Conservation (phyloP, 2,113 vertebrate species). For the Andinoacara biseriatus region DNA sequence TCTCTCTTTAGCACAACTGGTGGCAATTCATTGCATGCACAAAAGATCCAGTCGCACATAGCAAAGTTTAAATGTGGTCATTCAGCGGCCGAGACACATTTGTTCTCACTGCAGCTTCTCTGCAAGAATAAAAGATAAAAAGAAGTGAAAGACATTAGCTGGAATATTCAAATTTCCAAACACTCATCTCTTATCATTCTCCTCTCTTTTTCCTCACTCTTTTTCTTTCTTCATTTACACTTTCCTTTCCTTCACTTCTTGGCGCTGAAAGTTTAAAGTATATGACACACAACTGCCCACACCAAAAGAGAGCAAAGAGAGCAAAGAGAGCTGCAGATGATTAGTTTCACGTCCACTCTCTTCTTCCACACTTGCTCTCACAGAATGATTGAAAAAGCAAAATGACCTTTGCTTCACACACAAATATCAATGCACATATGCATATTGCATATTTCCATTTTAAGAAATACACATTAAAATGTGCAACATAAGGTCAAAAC, state of each 20-base stretch:
- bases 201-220: not conserved
- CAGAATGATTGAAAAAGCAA: not conserved
- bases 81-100: slow-evolving; percentile 20
- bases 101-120: slow-evolving; percentile 5
- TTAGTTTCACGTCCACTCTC: not conserved
- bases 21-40: slow-evolving; percentile 49
- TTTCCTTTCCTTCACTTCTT: slow-evolving; percentile 10
- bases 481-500: not conserved
- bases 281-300: slow-evolving; percentile 34
- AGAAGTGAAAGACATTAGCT: not conserved
- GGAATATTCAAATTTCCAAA: slow-evolving; percentile 13
- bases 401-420: not conserved
- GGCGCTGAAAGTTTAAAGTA: slow-evolving; percentile 23
- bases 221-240: not conserved
- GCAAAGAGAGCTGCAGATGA: slow-evolving; percentile 5
- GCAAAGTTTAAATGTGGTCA: slow-evolving; percentile 21
- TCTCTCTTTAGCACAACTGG: slow-evolving; percentile 29
- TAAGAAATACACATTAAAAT: not conserved
- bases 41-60: slow-evolving; percentile 45
- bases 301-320: not conserved
- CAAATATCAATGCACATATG: not conserved
- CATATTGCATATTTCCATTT: not conserved
- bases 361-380: not conserved
- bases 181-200: not conserved
- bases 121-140: not conserved